These are phyloP conservation scores for Drosophila leontia DNA, from an alignment of 1,140 invertebrate genomes.

Conservation along the genomic window DNA sequence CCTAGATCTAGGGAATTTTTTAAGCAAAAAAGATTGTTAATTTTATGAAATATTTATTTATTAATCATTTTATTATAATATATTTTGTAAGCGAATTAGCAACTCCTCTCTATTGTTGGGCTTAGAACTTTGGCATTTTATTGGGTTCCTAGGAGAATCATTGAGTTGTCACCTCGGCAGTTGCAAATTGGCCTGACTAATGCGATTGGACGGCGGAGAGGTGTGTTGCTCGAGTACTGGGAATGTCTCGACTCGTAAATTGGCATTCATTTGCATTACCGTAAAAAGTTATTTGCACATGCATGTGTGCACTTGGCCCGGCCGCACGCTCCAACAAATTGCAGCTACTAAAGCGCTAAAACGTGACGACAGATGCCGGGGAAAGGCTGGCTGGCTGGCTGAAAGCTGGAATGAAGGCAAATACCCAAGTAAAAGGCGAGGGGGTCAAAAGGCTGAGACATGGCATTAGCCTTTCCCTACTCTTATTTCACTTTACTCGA, in stretches of 20 bases:
- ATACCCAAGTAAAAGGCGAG: conserved; percentile 52
- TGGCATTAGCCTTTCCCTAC: conserved; percentile 34
- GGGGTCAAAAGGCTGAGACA: conserved; percentile 42
- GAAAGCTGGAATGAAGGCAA: conserved; percentile 32
- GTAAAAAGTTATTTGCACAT: conserved; percentile 80
- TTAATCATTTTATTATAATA: too few species aligned
- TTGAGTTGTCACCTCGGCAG: conserved; percentile 71
- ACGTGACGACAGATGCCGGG: conserved; percentile 68
- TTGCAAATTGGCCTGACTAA: conserved; percentile 67
- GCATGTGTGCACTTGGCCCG: conserved; percentile 72
- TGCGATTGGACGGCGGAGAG: conserved; percentile 42
- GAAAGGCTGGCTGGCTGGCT: not conserved
- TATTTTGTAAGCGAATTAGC: not conserved
- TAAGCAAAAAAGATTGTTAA: too few species aligned
- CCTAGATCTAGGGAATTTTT: not conserved
- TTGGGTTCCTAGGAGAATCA: conserved; percentile 37
- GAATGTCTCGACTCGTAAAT: conserved; percentile 62
- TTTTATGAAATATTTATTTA: not conserved
- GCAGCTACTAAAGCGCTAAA: conserved; percentile 78
- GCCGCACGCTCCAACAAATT: conserved; percentile 72
- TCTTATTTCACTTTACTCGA: conserved; percentile 66
- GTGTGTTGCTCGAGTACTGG: conserved; percentile 8
- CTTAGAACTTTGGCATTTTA: conserved; percentile 12
- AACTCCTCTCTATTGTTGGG: not conserved
- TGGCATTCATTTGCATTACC: conserved; percentile 83